Percentiles rank a stretch among this genome's conserved stretches.
Evolutionary conservation across 2,113 vertebrate species (phyloP).

Genomic region (Naja naja): DNA sequence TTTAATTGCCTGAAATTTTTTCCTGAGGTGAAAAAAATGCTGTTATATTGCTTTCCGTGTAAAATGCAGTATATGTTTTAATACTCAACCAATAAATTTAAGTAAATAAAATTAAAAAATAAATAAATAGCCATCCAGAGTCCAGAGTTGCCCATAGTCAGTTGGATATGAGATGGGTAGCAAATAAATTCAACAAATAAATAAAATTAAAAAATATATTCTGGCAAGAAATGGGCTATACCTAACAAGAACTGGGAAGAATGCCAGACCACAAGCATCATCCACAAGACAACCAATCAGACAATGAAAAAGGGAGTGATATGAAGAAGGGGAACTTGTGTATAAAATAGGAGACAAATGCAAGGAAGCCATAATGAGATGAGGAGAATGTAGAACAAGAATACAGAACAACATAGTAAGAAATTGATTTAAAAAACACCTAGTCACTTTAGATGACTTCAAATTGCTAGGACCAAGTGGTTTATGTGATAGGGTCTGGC

Average conservation of each 20-base stretch:
- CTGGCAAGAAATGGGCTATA: background rate
- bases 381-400: background rate
- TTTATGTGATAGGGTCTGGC: background rate
- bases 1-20: background rate
- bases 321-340: background rate
- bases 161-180: background rate
- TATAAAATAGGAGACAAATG: background rate
- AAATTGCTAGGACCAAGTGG: background rate
- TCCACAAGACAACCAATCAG: background rate
- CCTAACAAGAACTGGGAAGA: background rate
- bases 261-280: background rate
- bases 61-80: background rate
- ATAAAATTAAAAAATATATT: background rate
- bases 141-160: background rate
- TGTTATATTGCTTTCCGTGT: background rate
- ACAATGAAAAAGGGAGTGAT: background rate
- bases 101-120: background rate
- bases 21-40: background rate
- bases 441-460: background rate
- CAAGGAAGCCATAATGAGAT: background rate
- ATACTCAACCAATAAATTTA: background rate
- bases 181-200: background rate
- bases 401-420: background rate
- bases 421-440: background rate
- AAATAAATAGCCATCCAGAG: background rate